These are phyloP conservation scores for Pachyramphus minor DNA, from an alignment of 2,113 vertebrate species.

Conservation along the genomic window DNA sequence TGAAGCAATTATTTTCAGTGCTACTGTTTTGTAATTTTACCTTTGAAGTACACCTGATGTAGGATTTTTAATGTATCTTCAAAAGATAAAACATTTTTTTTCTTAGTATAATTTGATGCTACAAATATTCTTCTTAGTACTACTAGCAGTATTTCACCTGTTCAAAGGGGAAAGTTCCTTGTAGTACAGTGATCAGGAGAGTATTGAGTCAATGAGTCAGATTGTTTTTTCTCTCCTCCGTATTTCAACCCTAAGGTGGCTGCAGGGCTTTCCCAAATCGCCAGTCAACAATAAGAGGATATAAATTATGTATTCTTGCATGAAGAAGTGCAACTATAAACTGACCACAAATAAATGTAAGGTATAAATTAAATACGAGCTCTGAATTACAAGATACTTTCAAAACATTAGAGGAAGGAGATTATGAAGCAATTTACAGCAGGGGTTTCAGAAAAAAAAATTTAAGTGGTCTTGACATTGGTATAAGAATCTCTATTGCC, in stretches of 20 bases:
- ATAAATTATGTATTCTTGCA: background rate
- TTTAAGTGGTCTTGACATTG: background rate
- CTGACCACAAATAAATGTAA: background rate
- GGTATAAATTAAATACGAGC: background rate
- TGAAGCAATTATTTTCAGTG: background rate
- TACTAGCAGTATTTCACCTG: background rate
- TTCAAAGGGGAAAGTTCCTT: background rate
- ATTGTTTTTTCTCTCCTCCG: background rate
- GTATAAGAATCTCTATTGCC: background rate
- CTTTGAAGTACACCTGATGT: background rate
- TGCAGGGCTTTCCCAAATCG: background rate
- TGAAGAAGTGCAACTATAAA: background rate
- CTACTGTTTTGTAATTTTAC: background rate
- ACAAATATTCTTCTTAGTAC: background rate
- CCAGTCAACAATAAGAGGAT: background rate
- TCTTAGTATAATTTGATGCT: background rate
- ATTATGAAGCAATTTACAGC: background rate
- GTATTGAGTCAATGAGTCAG: fast-evolving
- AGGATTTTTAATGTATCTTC: background rate
- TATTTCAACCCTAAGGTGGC: background rate
- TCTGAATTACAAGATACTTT: background rate
- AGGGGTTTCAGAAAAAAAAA: background rate
- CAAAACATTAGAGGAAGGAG: background rate
- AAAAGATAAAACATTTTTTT: background rate
- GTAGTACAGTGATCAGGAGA: background rate